These are phyloP conservation scores for Callionymus lyra DNA, from an alignment of 2,113 vertebrate species.

Conservation along the genomic window DNA sequence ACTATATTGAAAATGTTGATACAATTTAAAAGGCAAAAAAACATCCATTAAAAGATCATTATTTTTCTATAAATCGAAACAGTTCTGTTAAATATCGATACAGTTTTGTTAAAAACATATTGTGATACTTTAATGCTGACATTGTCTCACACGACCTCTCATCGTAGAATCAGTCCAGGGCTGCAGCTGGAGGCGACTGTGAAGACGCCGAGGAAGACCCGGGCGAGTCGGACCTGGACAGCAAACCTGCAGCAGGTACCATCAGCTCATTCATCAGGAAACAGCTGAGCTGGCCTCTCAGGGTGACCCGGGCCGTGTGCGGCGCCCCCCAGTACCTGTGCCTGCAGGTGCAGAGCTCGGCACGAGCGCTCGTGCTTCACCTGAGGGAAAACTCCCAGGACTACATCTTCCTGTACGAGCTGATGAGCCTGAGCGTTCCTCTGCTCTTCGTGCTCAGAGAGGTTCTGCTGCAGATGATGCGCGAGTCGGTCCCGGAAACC, in stretches of 20 bases:
- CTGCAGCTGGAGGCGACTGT: conserved; percentile 4
- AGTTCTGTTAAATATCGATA: no score
- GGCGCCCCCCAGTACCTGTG: conserved; percentile 71
- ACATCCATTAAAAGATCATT: no score
- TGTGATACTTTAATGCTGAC: no score
- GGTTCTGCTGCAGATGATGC: conserved; percentile 77
- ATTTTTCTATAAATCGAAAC: no score
- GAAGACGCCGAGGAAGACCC: conserved; percentile 31
- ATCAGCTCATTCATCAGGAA: conserved; percentile 76
- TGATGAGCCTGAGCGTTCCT: conserved; percentile 85
- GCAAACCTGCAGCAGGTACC: conserved; percentile 81
- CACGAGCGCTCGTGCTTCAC: conserved; percentile 67
- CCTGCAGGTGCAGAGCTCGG: conserved; percentile 67
- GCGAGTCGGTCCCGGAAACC: conserved; percentile 65
- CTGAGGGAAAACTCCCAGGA: conserved; percentile 82
- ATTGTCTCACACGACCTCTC: background rate
- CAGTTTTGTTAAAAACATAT: no score
- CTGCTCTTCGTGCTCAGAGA: conserved; percentile 80
- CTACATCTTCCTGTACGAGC: conserved; percentile 83
- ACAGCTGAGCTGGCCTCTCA: conserved; percentile 76
- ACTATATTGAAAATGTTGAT: no score
- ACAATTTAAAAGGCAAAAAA: no score
- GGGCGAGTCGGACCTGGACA: conserved; percentile 56
- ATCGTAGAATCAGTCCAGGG: conserved; percentile 15
- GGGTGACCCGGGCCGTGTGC: conserved; percentile 74